Evolutionary conservation across 2,888 invertebrate species (phyloP).

Genomic region (Luperina nickerlii): DNA sequence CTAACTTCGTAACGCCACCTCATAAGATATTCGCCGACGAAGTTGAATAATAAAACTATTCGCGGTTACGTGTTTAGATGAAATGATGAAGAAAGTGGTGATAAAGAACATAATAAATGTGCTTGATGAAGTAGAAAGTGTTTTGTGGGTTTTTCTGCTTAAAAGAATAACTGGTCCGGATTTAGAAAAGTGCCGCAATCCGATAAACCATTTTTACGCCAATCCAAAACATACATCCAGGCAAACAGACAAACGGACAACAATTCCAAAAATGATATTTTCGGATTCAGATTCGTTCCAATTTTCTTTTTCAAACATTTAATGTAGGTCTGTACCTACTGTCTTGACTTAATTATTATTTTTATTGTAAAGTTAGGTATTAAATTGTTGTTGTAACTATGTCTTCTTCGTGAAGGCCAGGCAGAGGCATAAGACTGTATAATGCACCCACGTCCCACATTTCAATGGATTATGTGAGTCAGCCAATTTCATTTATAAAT

Average conservation of each 20-base stretch:
- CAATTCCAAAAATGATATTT: too few species aligned
- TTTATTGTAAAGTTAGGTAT: too few species aligned
- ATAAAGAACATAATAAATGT: not conserved
- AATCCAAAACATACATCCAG: too few species aligned
- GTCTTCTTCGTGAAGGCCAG: not conserved
- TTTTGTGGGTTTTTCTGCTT: not conserved
- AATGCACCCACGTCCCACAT: too few species aligned
- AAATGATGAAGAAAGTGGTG: slow-evolving; percentile 28
- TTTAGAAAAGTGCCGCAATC: too few species aligned
- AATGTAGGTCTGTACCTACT: too few species aligned
- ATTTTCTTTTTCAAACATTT: too few species aligned
- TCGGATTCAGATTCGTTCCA: too few species aligned
- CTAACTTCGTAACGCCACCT: slow-evolving; percentile 49
- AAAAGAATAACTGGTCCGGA: not conserved
- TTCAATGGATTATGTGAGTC: not conserved
- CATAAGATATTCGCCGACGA: slow-evolving; percentile 65
- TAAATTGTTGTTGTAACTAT: too few species aligned
- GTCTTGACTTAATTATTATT: too few species aligned
- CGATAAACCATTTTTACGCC: too few species aligned
- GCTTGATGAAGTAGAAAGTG: not conserved
- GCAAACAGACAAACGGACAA: too few species aligned
- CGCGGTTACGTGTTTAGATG: slow-evolving; percentile 57
- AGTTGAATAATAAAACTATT: slow-evolving; percentile 68
- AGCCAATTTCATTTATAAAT: not conserved
- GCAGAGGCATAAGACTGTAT: not conserved